These are phyloP conservation scores for Knipowitschia caucasica DNA, from an alignment of 2,797 vertebrate species.

Conservation along the genomic window DNA sequence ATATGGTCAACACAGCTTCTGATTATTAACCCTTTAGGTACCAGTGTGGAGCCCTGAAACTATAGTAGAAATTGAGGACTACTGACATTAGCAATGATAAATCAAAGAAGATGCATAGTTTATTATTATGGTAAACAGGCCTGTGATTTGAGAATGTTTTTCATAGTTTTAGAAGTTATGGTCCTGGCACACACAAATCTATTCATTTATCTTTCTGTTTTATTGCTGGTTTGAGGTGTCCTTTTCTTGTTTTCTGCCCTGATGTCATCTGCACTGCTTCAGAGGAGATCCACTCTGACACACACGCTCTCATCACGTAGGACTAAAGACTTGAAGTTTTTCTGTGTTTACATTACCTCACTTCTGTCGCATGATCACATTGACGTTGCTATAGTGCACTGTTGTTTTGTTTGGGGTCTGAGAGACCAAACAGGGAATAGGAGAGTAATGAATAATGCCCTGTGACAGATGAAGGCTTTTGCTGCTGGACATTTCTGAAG, in stretches of 20 bases:
- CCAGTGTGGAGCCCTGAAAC: no score
- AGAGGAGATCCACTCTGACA: slow-evolving; percentile 59
- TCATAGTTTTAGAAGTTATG: slow-evolving; percentile 19
- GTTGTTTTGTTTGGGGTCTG: slow-evolving; percentile 62
- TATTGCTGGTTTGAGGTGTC: slow-evolving; percentile 44
- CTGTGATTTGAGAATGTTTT: not conserved
- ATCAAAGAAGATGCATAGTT: no score
- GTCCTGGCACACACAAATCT: slow-evolving; percentile 12
- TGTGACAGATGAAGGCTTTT: slow-evolving; percentile 61
- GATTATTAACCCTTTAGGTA: no score
- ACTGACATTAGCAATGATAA: no score
- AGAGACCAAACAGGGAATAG: slow-evolving; percentile 51
- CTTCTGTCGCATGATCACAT: slow-evolving; percentile 53
- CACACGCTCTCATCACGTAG: slow-evolving; percentile 67
- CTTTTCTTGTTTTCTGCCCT: slow-evolving; percentile 33
- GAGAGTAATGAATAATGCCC: slow-evolving; percentile 49
- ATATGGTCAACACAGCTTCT: no score
- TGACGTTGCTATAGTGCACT: slow-evolving; percentile 65
- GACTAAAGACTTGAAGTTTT: slow-evolving; percentile 60
- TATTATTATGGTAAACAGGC: no score
- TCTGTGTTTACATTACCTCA: slow-evolving; percentile 54
- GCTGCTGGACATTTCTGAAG: slow-evolving; percentile 57
- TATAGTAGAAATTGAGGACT: no score
- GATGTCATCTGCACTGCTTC: slow-evolving; percentile 73
- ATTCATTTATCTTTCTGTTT: slow-evolving; percentile 29